Evolutionary conservation across 2,797 vertebrate species (phyloP).

Genomic region (Lepilemur septentrionalis): DNA sequence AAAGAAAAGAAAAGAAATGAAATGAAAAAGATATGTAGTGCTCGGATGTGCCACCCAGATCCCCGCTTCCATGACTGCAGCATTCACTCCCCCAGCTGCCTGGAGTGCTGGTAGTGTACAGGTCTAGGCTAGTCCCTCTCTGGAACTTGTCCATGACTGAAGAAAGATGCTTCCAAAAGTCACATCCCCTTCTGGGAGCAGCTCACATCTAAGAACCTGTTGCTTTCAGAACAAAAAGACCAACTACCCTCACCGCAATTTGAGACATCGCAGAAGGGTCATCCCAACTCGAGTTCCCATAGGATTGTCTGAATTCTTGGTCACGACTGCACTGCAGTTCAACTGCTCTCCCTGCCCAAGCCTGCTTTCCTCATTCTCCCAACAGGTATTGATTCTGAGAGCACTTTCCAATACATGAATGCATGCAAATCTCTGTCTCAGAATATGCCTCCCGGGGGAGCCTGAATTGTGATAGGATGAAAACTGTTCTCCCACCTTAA

Average conservation of each 20-base stretch:
- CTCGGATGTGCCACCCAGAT: background rate
- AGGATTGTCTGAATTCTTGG: background rate
- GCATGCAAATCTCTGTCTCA: background rate
- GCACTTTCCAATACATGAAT: background rate
- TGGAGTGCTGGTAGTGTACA: background rate
- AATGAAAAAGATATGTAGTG: background rate
- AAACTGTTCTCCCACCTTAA: background rate
- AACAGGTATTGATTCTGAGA: background rate
- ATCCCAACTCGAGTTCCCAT: background rate
- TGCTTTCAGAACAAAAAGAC: background rate
- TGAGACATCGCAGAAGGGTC: background rate
- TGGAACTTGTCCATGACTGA: background rate
- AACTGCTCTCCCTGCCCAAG: background rate
- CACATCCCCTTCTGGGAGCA: background rate
- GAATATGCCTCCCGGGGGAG: background rate
- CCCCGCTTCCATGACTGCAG: background rate
- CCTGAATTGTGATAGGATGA: background rate
- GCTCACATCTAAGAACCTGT: background rate
- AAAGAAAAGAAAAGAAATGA: no score
- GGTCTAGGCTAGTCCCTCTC: background rate
- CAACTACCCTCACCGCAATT: background rate
- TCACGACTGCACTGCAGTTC: background rate
- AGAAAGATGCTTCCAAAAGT: background rate
- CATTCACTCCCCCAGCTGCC: background rate
- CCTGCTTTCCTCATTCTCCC: background rate